Evolutionary conservation across 2,888 invertebrate genomes (phyloP), one percentile per base, ranked within the genome.

Genomic region (Papilio elwesi): DNA sequence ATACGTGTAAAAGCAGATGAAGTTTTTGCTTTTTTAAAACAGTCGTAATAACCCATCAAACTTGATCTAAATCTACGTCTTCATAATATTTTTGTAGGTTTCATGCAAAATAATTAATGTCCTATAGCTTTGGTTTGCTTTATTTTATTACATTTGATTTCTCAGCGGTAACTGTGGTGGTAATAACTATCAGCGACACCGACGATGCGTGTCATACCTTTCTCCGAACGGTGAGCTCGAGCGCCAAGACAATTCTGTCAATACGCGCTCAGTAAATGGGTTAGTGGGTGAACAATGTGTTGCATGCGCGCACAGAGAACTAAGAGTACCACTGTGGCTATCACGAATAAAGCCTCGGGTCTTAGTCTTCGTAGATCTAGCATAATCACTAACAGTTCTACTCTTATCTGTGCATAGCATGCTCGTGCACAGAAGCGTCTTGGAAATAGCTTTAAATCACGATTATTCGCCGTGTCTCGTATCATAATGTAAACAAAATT

Each of bases 211-310:
- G 63, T 48, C 76, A 81, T 78, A 82, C 83, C 84, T 85, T 85
- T 88, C 85, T 87, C 85, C 83, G 82, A 83, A 80, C 79, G 77
- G 77, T 81, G 85, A 87, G 89, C 84, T 84, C 82, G 78, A 81
- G 82, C 84, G 92, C 91, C 92, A 91, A 92, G 89, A 91, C 88
- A 87, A 84, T 86, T 91, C 90, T 90, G 92, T 90, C 91, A 92
- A 90, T 91, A 89, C 87, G 89, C 84, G 83, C 83, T 83, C 83
- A 86, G 87, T 89, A 93, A 92, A 89, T 89, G 85, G 93, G 93
- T 92, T 84, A 93, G 89, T 92, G 82, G 93, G 89, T 83, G 86
- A 88, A 90, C 90, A 90, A 89, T 90, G 85, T 83, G 81, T 78
- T 77, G 82, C 82, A 81, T 81, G 85, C 85, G 85, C 84, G 83